A percentile compares a stretch with the other conserved stretches of the same genome.
Conservation (phyloP, 2,888 invertebrate species). For the Drosophila borborema region DNA sequence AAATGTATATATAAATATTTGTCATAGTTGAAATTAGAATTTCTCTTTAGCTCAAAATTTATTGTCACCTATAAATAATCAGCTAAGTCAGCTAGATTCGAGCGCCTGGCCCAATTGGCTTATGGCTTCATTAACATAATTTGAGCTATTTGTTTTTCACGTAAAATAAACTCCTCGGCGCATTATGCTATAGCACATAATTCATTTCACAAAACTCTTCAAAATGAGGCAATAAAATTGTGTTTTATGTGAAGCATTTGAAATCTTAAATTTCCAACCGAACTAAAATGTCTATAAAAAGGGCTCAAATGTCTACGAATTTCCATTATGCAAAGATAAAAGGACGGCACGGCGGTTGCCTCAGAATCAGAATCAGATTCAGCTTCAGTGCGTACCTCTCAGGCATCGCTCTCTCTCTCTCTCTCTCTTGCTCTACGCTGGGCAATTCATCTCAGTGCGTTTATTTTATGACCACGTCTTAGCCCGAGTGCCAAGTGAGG, state of each 20-base stretch:
- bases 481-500: slow-evolving; percentile 48
- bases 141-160: slow-evolving; percentile 10
- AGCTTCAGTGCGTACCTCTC: slow-evolving; percentile 15
- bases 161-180: slow-evolving; percentile 38
- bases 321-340: slow-evolving; percentile 62
- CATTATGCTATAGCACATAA: slow-evolving; percentile 40
- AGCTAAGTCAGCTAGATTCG: neutral
- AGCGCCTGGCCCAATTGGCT: neutral
- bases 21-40: neutral
- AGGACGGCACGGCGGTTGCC: slow-evolving; percentile 26
- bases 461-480: slow-evolving; percentile 64
- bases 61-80: neutral
- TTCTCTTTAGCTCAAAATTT: neutral
- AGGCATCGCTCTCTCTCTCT: no score
- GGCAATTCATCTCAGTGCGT: slow-evolving; percentile 65
- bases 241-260: slow-evolving; percentile 36
- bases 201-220: slow-evolving; percentile 51
- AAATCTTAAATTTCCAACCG: slow-evolving; percentile 28
- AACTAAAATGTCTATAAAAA: slow-evolving; percentile 64
- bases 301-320: slow-evolving; percentile 58
- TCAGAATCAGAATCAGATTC: slow-evolving; percentile 22
- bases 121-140: slow-evolving; percentile 29
- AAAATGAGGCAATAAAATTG: slow-evolving; percentile 36
- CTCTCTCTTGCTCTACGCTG: neutral
- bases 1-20: neutral